Evolutionary conservation across 1,140 invertebrate species (phyloP), one percentile per base, ranked within the genome.

Genomic region (Achroia grisella): DNA sequence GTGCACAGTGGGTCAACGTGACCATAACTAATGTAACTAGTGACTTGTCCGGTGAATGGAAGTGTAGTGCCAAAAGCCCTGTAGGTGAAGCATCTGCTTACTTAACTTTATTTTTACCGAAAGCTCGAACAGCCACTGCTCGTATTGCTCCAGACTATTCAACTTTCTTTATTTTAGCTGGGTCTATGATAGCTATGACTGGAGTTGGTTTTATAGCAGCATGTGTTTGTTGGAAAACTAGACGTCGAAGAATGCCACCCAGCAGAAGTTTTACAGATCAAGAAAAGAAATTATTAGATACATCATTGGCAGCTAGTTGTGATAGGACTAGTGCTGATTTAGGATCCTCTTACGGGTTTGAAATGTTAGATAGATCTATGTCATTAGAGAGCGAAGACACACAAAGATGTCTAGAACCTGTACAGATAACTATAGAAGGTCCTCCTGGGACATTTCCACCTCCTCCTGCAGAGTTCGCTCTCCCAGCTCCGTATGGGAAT

Each of bases 251-350:
- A 41, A 89, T 91, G 43, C 90, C 91, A 54, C 89, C 90, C 0
- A 94, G 93, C 59, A 88, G 91, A 15, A 94, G 92, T 66, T 94
- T 93, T 67, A 93, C 91, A 9, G 94, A 95, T 43, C 93, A 95
- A 78, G 94, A 95, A 62, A 95, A 95, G 73, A 94, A 94, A 59
- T 78, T 94, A 2, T 77, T 95, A 15, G 93, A 94, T 61, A 89
- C 92, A 10, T 87, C 85, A 10, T 90, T 94, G 41, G 93, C 92
- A 4, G 94, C 92, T 1, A 90, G 89, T 27, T 93, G 91, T 4
- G 92, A 92, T 47, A 89, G 93, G 17, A 70, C 88, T 12, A 81
- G 84, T 62, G 65, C 71, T 62, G 82, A 66, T 61, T 76, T 66
- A 75, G 57, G 88, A 67, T 86, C 80, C 71, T 87, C 86, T 61